phyloP scores from a whole-genome alignment of 2,113 vertebrate genomes.

The Tupaia tana region DNA sequence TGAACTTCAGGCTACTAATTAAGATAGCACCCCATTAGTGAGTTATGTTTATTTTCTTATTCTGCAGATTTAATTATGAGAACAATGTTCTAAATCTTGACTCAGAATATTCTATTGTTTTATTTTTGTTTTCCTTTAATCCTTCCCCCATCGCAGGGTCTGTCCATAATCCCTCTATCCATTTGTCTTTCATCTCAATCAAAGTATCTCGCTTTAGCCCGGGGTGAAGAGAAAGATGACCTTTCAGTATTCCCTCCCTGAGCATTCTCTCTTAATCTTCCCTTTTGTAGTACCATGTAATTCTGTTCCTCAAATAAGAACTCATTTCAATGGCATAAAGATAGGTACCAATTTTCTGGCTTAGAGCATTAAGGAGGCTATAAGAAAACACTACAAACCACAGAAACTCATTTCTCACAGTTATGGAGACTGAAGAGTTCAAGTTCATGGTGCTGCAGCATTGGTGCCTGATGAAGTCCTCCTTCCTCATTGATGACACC shows the following conservation, averaged over 20 bases:
- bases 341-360: background rate
- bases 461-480: background rate
- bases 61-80: constrained; percentile 52
- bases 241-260: background rate
- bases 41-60: constrained; percentile 39
- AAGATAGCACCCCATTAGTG: constrained; percentile 35
- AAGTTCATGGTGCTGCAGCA: background rate
- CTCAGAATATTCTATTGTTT: background rate
- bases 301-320: background rate
- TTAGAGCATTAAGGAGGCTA: background rate
- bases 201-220: background rate
- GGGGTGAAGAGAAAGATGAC: background rate
- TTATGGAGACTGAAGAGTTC: background rate
- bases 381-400: background rate
- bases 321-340: background rate
- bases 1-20: constrained; percentile 58
- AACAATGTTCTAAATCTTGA: constrained; percentile 48
- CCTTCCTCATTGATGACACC: too few relatives aligned
- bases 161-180: background rate
- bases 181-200: too few relatives aligned
- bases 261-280: background rate
- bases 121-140: background rate
- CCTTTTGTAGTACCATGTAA: background rate
- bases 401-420: background rate
- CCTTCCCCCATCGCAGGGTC: background rate